phyloP scores from a whole-genome alignment of 2,113 vertebrate genomes.

The Pipa parva region DNA sequence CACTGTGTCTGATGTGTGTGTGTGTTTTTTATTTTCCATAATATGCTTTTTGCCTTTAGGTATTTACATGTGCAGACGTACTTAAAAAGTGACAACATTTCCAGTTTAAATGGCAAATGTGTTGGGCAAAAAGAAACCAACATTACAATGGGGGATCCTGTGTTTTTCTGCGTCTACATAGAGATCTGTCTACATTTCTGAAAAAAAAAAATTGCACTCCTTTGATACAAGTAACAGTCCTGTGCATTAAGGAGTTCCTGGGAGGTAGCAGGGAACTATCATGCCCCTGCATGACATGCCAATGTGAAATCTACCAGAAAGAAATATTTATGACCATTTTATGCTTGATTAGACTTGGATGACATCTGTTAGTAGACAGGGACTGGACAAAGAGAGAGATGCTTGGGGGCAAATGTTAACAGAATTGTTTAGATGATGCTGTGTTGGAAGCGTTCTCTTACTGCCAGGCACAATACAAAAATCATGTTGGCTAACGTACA shows the following conservation, averaged over 20 bases:
- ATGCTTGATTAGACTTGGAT: slow-evolving; percentile 98
- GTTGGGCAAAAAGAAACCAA: slow-evolving; percentile 33
- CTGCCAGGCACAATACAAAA: slow-evolving; percentile 70
- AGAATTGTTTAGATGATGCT: slow-evolving; percentile 79
- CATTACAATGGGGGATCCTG: slow-evolving; percentile 74
- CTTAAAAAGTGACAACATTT: no score
- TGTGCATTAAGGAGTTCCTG: slow-evolving; percentile 91
- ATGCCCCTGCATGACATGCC: slow-evolving; percentile 91
- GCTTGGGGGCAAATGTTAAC: slow-evolving; percentile 86
- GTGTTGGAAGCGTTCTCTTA: slow-evolving; percentile 70
- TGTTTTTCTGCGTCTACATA: slow-evolving; percentile 65
- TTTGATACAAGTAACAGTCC: slow-evolving; percentile 90
- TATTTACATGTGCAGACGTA: neutral
- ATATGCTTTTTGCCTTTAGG: no score
- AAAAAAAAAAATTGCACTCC: slow-evolving; percentile 81
- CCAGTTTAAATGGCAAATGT: neutral
- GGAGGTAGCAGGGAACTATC: slow-evolving; percentile 85
- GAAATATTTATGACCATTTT: slow-evolving; percentile 99
- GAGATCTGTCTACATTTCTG: slow-evolving; percentile 78
- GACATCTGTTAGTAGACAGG: slow-evolving; percentile 88
- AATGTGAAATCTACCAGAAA: slow-evolving; percentile 99
- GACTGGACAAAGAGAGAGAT: slow-evolving; percentile 84
- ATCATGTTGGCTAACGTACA: slow-evolving; percentile 64
- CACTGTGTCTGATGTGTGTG: no score
- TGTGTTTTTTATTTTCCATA: no score